These are phyloP conservation scores for Boloria selene DNA, from an alignment of 2,888 invertebrate genomes.

Conservation along the genomic window DNA sequence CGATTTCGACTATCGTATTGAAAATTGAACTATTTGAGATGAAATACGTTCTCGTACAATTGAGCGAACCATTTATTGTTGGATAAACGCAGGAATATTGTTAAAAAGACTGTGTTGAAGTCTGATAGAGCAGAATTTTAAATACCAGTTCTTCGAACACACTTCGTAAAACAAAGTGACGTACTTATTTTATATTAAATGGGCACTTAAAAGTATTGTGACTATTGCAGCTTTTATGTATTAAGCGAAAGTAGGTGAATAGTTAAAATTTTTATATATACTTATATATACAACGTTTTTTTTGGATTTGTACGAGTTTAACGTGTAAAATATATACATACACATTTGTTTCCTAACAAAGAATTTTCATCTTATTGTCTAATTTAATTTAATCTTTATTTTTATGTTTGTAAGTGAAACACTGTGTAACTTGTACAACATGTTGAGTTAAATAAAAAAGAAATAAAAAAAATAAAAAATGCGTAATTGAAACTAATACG, in stretches of 20 bases:
- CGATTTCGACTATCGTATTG: slow-evolving; percentile 27
- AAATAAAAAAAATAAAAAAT: too few species aligned
- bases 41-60: slow-evolving; percentile 29
- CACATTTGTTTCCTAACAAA: too few species aligned
- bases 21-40: slow-evolving; percentile 32
- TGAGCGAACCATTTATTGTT: slow-evolving; percentile 16
- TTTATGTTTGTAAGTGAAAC: too few species aligned
- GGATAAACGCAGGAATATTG: slow-evolving; percentile 7
- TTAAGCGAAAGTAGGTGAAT: neutral
- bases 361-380: too few species aligned
- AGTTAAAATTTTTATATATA: too few species aligned
- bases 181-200: slow-evolving; percentile 6
- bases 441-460: too few species aligned
- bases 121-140: neutral
- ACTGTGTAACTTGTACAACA: too few species aligned
- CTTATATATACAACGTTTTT: too few species aligned
- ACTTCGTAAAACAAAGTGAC: slow-evolving; percentile 1
- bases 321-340: too few species aligned
- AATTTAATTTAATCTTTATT: too few species aligned
- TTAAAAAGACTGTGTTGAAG: neutral
- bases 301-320: too few species aligned
- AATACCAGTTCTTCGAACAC: neutral
- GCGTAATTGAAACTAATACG: too few species aligned
- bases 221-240: slow-evolving; percentile 2
- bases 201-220: slow-evolving; percentile 6